Conservation (phyloP, 2,113 vertebrate species). For the Reinhardtius hippoglossoides region DNA sequence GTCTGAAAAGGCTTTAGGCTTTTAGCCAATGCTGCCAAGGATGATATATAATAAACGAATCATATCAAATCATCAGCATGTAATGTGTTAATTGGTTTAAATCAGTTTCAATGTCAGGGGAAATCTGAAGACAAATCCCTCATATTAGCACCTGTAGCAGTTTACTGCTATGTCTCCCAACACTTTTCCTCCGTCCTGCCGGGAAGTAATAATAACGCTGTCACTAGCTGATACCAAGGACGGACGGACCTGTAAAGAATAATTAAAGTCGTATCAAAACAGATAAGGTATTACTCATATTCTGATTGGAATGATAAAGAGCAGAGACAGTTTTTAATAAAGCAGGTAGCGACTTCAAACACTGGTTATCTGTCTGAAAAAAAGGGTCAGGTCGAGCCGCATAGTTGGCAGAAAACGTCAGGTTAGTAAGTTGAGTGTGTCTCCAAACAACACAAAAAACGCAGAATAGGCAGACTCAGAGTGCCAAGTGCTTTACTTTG, state of each 20-base stretch:
- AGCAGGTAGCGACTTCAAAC: neutral
- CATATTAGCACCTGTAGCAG: neutral
- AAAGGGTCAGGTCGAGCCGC: no score
- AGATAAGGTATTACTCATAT: conserved; percentile 2
- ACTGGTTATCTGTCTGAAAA: neutral
- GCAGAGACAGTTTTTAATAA: neutral
- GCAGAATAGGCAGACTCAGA: neutral
- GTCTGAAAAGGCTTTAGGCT: neutral
- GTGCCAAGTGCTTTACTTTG: neutral
- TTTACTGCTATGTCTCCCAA: conserved; percentile 15
- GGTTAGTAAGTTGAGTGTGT: neutral
- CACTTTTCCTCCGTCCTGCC: neutral
- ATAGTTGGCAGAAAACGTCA: neutral
- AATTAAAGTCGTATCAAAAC: neutral
- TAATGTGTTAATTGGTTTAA: neutral
- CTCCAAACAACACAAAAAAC: neutral
- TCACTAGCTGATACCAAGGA: conserved; percentile 1
- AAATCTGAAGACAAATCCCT: neutral
- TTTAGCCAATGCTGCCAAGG: neutral
- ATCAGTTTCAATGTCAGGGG: neutral
- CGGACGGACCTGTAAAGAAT: conserved; percentile 20
- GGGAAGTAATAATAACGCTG: neutral
- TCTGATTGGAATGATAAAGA: neutral
- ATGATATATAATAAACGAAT: neutral
- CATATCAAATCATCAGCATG: neutral